Conservation (phyloP, 2,888 invertebrate species). For the Lobophora halterata region DNA sequence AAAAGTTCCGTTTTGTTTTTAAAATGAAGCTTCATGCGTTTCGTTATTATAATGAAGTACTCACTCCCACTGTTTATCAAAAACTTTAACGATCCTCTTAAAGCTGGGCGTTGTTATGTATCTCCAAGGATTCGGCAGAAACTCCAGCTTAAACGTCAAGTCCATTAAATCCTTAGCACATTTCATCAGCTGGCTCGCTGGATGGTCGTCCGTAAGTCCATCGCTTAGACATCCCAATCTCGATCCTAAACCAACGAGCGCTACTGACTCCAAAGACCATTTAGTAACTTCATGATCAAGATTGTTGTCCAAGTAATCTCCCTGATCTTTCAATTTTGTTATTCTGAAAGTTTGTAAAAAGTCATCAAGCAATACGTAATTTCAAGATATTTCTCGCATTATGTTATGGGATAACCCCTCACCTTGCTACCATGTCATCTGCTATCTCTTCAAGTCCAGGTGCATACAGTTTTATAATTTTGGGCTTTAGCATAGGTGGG, state of each 20-base stretch:
- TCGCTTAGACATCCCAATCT: conserved; percentile 60
- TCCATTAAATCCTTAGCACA: conserved; percentile 53
- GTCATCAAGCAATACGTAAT: too few relatives aligned
- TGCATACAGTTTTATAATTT: conserved; percentile 75
- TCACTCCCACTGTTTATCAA: conserved; percentile 67
- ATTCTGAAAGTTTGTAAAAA: conserved; percentile 64
- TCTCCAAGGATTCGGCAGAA: conserved; percentile 55
- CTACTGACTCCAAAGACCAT: conserved; percentile 83
- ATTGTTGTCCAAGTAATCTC: conserved; percentile 54
- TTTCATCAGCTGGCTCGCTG: conserved; percentile 51
- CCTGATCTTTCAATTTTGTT: conserved; percentile 43
- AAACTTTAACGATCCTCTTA: conserved; percentile 54
- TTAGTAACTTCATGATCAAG: conserved; percentile 79
- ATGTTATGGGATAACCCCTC: conserved; percentile 9
- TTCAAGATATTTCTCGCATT: not conserved
- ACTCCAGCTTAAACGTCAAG: conserved; percentile 51
- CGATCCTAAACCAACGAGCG: conserved; percentile 57
- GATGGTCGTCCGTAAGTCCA: conserved; percentile 49
- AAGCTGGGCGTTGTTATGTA: conserved; percentile 52
- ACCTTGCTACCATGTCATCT: conserved; percentile 60
- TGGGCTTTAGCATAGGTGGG: conserved; percentile 83
- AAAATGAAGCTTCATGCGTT: too few relatives aligned
- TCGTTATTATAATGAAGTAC: conserved; percentile 31
- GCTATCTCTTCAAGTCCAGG: conserved; percentile 74
- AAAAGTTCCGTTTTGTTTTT: too few relatives aligned